Conservation (phyloP, 2,797 vertebrate species). For the Heteromormyrus szaboi region DNA sequence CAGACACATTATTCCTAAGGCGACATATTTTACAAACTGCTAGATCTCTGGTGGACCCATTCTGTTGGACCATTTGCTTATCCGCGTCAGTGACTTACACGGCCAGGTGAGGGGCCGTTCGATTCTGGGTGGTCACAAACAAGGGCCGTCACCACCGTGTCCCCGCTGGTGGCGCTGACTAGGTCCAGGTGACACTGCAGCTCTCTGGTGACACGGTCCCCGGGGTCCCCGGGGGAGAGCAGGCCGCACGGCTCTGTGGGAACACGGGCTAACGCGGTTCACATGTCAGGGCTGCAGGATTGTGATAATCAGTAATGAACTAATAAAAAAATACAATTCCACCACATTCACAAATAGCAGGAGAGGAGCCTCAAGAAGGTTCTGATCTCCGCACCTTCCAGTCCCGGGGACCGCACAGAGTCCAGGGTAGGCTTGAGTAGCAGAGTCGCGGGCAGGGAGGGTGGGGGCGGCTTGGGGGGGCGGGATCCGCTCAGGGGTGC, state of each 20-base stretch:
- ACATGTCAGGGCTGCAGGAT: neutral
- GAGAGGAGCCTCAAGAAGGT: neutral
- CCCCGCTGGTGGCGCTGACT: conserved; percentile 91
- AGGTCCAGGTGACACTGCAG: conserved; percentile 92
- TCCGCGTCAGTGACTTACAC: neutral
- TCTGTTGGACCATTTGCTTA: neutral
- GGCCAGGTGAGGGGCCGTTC: neutral
- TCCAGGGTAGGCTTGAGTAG: conserved; percentile 82
- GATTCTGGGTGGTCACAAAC: conserved; percentile 48
- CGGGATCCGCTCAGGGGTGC: conserved; percentile 75
- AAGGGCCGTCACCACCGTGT: conserved; percentile 94
- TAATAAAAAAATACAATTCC: neutral
- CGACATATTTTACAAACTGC: neutral
- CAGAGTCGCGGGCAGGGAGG: conserved; percentile 64
- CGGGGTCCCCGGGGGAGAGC: conserved; percentile 69
- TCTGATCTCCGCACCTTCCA: conserved; percentile 69
- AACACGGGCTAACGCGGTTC: neutral
- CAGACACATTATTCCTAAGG: neutral
- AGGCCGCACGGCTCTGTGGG: conserved; percentile 68
- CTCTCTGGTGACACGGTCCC: conserved; percentile 76
- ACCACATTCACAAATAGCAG: neutral
- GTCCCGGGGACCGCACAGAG: conserved; percentile 60
- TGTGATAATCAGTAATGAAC: neutral
- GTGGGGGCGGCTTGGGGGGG: conserved; percentile 84
- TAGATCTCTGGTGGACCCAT: neutral